Evolutionary conservation across 2,888 invertebrate genomes (phyloP), one percentile per base, ranked within the genome.

Genomic region (Prosapia bicincta): DNA sequence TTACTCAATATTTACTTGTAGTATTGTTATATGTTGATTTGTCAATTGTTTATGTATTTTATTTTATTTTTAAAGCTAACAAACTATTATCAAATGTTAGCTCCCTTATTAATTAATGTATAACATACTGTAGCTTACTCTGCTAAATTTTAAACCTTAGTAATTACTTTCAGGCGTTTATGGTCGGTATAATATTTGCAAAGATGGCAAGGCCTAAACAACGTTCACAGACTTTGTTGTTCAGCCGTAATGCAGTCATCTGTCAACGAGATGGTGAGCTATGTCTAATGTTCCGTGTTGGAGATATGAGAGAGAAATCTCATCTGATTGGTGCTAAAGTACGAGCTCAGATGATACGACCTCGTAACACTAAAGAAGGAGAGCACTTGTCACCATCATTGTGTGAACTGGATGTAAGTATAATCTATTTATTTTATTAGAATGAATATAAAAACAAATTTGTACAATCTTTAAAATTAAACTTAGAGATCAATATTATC

Each of bases 161-260:
- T n/a, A n/a, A n/a, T 71, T 71, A 54, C 32, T 77, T 77, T 7
- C 75, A 82, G 87, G 92, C 91, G 1, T 90, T 91, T 82, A 91
- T 91, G 90, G 89, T 93, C 0, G 95, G 95, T n/a, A 93, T 94
- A 71, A 90, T 98, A 0, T 98, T 99, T 84, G 97, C 98, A 0
- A 99, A 99, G 86, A 90, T 99, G 87, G 96, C 97, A 0, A 88
- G 98, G 65, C 97, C 98, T 0, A 97, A 97, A 85, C 94, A 96
- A 79, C 89, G 98, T 76, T 95, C 97, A 0, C 96, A 97, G 85
- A 99, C 98, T 0, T 88, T 99, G 71, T 88, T 98, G 76, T 99
- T 98, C 85, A 97, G 97, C 75, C 92, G 93, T 81, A 90, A 94
- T 82, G 94, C 96, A 0, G 94, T 97, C 1, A 90, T 98, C 74